phyloP scores from a whole-genome alignment of 37 sponge, comb jelly and placozoan genomes.

The Diacarnus erythraeanus region DNA sequence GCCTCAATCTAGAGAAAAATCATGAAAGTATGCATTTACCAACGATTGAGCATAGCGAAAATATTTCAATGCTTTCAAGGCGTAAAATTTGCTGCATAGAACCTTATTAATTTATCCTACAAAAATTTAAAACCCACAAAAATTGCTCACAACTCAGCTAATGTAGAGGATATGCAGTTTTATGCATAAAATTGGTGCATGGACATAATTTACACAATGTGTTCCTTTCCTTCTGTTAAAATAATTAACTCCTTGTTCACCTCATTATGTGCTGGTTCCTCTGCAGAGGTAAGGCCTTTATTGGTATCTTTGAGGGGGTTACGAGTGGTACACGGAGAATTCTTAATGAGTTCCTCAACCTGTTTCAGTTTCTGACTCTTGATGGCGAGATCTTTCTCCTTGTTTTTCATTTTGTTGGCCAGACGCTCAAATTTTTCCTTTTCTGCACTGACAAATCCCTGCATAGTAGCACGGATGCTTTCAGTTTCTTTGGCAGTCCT shows the following conservation, averaged over 20 bases:
- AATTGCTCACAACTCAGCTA: too few relatives aligned
- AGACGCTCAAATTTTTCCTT: constrained; percentile 70
- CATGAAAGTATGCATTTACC: too few relatives aligned
- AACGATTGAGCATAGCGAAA: too few relatives aligned
- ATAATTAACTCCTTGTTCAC: too few relatives aligned
- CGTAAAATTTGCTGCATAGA: too few relatives aligned
- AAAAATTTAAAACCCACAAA: too few relatives aligned
- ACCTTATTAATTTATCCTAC: too few relatives aligned
- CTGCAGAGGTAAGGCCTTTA: neutral
- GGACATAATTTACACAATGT: too few relatives aligned
- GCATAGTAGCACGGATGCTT: constrained; percentile 28
- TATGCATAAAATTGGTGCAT: too few relatives aligned
- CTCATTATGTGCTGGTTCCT: neutral
- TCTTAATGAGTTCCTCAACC: constrained; percentile 42
- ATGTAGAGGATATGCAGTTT: too few relatives aligned
- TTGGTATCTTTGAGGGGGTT: neutral
- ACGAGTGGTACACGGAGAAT: constrained; percentile 10
- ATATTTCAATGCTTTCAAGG: too few relatives aligned
- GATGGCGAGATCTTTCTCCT: constrained; percentile 33
- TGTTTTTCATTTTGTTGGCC: constrained; percentile 31
- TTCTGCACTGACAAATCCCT: constrained; percentile 69
- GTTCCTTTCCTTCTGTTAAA: too few relatives aligned
- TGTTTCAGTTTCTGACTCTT: constrained; percentile 56
- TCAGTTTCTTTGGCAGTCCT: constrained; percentile 10
- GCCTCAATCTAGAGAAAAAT: neutral